These are phyloP conservation scores for Myotis planiceps DNA, from an alignment of 2,797 vertebrate genomes.

Conservation along the genomic window DNA sequence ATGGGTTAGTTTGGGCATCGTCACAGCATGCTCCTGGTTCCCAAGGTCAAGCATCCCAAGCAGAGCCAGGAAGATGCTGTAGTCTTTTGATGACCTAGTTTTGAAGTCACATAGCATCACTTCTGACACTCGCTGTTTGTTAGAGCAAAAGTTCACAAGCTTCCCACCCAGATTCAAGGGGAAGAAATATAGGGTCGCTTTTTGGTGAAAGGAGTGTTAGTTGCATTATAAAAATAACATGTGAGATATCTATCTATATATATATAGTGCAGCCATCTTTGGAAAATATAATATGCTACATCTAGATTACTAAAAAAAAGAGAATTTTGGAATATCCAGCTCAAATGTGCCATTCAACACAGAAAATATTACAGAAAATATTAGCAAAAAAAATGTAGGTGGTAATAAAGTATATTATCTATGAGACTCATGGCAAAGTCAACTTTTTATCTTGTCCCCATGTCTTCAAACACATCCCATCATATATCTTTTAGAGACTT, in stretches of 20 bases:
- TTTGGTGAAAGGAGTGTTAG: not conserved
- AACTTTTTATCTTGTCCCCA: not conserved
- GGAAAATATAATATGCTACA: not conserved
- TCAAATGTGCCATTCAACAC: not conserved
- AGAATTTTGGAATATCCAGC: not conserved
- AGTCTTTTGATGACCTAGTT: not conserved
- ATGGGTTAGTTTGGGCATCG: not conserved
- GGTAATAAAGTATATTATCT: not conserved
- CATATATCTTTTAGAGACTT: not conserved
- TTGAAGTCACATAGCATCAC: not conserved
- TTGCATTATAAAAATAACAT: not conserved
- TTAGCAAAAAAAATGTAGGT: not conserved
- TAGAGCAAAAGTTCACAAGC: not conserved
- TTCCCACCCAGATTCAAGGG: not conserved
- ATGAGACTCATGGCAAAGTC: not conserved
- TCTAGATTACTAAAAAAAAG: not conserved
- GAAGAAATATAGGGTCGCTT: not conserved
- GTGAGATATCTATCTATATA: not conserved
- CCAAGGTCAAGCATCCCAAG: not conserved
- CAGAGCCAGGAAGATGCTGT: not conserved
- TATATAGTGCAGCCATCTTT: not conserved
- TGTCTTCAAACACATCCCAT: not conserved
- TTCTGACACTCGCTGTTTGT: not conserved
- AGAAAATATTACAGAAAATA: conserved; percentile 27
- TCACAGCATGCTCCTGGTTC: not conserved